These are phyloP conservation scores for Arctocebus calabarensis DNA, from an alignment of 2,797 vertebrate species.

Conservation along the genomic window DNA sequence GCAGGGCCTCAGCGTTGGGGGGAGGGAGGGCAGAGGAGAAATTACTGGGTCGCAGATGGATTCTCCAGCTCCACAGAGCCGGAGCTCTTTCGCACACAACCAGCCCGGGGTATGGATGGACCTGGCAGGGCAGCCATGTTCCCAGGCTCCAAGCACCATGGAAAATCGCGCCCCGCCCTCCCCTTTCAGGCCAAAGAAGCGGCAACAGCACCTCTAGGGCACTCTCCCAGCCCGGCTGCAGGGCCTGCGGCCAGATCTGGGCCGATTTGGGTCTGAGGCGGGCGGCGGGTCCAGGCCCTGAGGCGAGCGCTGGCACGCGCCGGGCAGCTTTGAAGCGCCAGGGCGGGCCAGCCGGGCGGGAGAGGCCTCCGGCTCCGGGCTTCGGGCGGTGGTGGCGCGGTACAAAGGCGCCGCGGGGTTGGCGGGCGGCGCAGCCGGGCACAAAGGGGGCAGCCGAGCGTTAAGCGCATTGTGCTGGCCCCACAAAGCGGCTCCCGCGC, in stretches of 20 bases:
- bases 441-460: slow-evolving; percentile 90
- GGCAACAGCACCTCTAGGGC: background rate
- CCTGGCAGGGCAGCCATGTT: background rate
- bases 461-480: slow-evolving; percentile 85
- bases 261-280: background rate
- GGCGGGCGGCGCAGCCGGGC: slow-evolving; percentile 89
- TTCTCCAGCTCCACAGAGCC: background rate
- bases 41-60: background rate
- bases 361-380: slow-evolving; percentile 89
- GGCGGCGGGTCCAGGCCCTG: background rate
- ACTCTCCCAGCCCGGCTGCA: background rate
- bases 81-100: no score
- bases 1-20: background rate
- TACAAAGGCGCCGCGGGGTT: slow-evolving; percentile 89
- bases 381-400: slow-evolving; percentile 84
- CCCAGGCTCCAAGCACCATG: slow-evolving; percentile 86
- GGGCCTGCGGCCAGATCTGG: background rate
- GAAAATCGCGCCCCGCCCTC: slow-evolving; percentile 91
- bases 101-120: background rate
- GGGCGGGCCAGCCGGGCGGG: background rate
- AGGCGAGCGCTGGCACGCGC: slow-evolving; percentile 75
- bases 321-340: slow-evolving; percentile 58
- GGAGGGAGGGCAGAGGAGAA: background rate
- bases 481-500: slow-evolving; percentile 67
- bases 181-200: slow-evolving; percentile 80